Evolutionary conservation across 1,140 invertebrate genomes (phyloP), one percentile per base, ranked within the genome.

Genomic region (Lasioglossum baleicum): DNA sequence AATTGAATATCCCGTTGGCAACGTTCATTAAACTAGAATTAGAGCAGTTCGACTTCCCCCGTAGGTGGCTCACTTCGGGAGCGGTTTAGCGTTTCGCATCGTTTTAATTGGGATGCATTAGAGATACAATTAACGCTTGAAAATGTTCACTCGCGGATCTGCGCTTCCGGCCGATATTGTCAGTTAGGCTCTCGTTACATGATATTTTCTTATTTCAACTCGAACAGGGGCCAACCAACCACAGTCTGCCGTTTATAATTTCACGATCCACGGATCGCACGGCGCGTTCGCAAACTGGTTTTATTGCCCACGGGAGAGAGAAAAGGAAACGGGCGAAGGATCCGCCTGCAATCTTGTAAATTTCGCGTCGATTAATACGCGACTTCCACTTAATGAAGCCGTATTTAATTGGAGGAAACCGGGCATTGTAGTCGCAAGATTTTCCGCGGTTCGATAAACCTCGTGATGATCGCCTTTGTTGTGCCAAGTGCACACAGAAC

Each of bases 311-410:
- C 2, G 7, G 0, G 48, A 20, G 48, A 17, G 40, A 70, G 53
- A 40, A 44, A 66, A 7, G 17, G n/a, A 44, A 42, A 6, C 20
- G 40, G 8, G 0, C 20, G 17, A 22, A 48, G n/a, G 15, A 48
- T 44, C 58, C n/a, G 58, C 35, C 35, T 63, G 35, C 44, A 48
- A 61, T 63, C 58, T n/a, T 22, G 22, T 40, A 40, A 70, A 70
- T 73, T 63, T 22, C 40, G 51, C 15, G 51, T 3, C 51, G 51
- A 53, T 53, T 53, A 53, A 48, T 48, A 13, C 17, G 51, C 51
- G 51, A 53, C 51, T 53, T 20, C 51, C 15, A 53, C 44, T 48
- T 48, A 48, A 48, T 10, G 44, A 48, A 48, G 44, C 8, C 13
- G 10, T 2, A 10, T 48, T 48, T 48, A 48, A 48, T 48, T 48